Conservation (phyloP, 2,888 invertebrate genomes). For the Drosophila antonietae region DNA sequence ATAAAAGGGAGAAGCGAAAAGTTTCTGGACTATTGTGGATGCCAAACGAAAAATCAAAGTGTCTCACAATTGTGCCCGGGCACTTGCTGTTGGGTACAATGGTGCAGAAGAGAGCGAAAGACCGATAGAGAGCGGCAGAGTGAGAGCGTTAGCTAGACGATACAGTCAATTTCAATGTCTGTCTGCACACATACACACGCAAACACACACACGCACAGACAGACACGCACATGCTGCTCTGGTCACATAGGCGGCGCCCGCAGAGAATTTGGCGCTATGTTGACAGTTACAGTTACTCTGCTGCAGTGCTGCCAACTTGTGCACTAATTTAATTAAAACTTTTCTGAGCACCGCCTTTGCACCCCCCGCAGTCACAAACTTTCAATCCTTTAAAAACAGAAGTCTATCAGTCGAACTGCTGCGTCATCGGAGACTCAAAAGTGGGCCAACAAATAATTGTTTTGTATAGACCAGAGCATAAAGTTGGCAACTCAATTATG, state of each 20-base stretch:
- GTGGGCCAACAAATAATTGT: constrained; percentile 37
- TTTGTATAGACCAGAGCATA: constrained; percentile 10
- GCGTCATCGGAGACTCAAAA: constrained; percentile 19
- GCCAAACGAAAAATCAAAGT: constrained; percentile 74
- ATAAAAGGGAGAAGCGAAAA: constrained; percentile 45
- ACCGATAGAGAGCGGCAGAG: background rate
- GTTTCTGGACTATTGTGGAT: constrained; percentile 69
- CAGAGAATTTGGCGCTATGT: constrained; percentile 35
- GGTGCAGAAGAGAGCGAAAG: constrained; percentile 21
- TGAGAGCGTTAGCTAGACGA: constrained; percentile 16
- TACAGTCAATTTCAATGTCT: constrained; percentile 50
- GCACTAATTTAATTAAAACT: constrained; percentile 73
- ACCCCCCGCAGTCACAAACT: background rate
- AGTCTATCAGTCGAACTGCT: constrained; percentile 48
- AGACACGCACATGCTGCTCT: constrained; percentile 2
- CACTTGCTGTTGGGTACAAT: constrained; percentile 64
- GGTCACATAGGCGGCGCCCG: constrained; percentile 29
- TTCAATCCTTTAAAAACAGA: constrained; percentile 31
- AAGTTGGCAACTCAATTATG: constrained; percentile 27
- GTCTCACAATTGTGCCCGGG: constrained; percentile 61
- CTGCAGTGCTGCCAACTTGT: constrained; percentile 51
- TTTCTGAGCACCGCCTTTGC: constrained; percentile 15
- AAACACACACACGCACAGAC: background rate
- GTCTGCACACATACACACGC: background rate
- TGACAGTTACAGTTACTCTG: constrained; percentile 46